Evolutionary conservation across 53 echinoderm and acorn worm genomes (phyloP), one percentile per base, ranked within the genome.

Genomic region (Luidia sarsii): DNA sequence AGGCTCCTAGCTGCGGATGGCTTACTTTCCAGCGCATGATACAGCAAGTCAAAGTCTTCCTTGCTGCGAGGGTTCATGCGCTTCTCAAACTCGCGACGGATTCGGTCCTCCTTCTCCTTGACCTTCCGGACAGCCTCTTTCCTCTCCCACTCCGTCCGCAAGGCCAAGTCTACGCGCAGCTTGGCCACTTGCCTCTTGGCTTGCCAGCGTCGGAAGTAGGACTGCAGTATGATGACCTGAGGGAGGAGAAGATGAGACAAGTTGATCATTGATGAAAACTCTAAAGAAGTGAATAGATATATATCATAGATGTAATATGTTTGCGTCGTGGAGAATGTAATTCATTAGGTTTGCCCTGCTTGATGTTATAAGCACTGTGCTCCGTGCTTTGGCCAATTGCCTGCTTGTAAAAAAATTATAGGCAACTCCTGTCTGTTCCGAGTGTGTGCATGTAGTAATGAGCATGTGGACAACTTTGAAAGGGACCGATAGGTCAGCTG

Each of bases 21-120:
- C 99, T 91, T 68, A 99, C 99, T 99, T 74, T 99, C 99, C 50
- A 99, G 82, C 37, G 99, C 99, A 63, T 99, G 99, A 53, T 99
- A 99, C 15, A 99, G 85, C 5, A 99, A 71, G 57, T 99, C 99
- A 85, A 99, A 99, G 72, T 99, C 99, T 27, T 99, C 99, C 62
- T 99, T 99, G 24, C 91, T 91, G 19, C 89, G 86, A 0, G 99
- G 99, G 73, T 99, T 99, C 99, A 99, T 99, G 27, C 99, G 71
- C 36, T 94, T 87, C 80, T 99, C 99, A 89, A 99, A 99, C 64
- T 99, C 99, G 8, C 68, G 70, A 56, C 91, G 84, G 71, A 99
- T 99, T 64, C 99, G 86, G 27, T 94, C 91, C 29, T 94, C 99
- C 48, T 99, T 99, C 73, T 99, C 99, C 83, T 91, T 89, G 48